Evolutionary conservation across 92 coral and sea anemone species (phyloP).

Genomic region (Epizoanthus rinbou): DNA sequence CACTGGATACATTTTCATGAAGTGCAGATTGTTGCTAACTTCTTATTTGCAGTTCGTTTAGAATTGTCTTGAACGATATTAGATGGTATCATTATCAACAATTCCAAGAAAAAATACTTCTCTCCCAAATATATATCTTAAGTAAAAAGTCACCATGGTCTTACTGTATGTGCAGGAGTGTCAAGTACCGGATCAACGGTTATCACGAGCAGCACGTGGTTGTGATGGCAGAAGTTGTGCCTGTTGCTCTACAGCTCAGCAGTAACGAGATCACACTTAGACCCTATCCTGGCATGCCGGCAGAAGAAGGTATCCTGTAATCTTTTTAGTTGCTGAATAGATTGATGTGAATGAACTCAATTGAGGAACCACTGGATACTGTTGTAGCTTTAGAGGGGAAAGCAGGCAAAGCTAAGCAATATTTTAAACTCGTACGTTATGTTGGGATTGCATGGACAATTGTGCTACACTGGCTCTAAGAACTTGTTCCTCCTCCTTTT

Average conservation of each 20-base stretch:
- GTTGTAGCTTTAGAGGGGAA: neutral
- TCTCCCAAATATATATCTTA: no score
- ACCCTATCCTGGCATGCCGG: constrained; percentile 75
- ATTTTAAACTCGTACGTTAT: neutral
- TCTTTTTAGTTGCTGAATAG: neutral
- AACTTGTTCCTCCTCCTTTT: no score
- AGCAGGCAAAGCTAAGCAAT: neutral
- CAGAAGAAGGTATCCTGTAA: constrained; percentile 70
- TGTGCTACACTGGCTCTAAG: no score
- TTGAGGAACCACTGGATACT: no score
- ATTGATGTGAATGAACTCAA: neutral
- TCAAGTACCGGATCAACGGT: constrained; percentile 89
- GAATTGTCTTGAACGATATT: no score
- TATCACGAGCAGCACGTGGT: constrained; percentile 87
- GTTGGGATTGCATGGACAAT: no score
- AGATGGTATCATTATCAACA: no score
- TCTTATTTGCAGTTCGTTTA: no score
- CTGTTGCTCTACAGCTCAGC: constrained; percentile 86
- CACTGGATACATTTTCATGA: no score
- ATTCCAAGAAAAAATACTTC: no score
- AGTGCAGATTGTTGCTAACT: no score
- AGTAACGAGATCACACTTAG: constrained; percentile 65
- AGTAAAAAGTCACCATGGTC: no score
- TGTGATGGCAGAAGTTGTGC: constrained; percentile 86
- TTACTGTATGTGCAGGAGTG: constrained; percentile 61